These are phyloP conservation scores for Tinamus major DNA, from an alignment of 2,797 vertebrate genomes.

Conservation along the genomic window DNA sequence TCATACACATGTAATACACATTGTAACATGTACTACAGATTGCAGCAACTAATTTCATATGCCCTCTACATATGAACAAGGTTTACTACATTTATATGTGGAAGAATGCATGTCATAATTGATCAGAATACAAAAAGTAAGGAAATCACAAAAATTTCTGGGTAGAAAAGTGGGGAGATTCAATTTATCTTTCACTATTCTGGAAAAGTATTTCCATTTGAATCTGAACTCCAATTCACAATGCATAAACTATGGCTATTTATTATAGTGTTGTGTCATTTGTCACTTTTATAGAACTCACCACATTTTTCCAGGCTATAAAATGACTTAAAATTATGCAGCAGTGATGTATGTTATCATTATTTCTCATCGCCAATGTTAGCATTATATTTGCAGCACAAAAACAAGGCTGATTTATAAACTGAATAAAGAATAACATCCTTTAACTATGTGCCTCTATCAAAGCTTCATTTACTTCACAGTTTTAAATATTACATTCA, in stretches of 20 bases:
- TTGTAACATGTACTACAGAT: background rate
- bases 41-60: background rate
- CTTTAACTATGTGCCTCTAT: slow-evolving; percentile 60
- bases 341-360: slow-evolving; percentile 77
- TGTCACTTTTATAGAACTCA: slow-evolving; percentile 79
- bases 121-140: slow-evolving; percentile 61
- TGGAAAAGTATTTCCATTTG: slow-evolving; percentile 62
- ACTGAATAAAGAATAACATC: slow-evolving; percentile 76
- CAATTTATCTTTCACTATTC: slow-evolving; percentile 58
- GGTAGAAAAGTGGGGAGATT: slow-evolving; percentile 35
- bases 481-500: slow-evolving; percentile 63
- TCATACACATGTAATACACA: background rate
- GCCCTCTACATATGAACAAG: slow-evolving; percentile 21
- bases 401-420: slow-evolving; percentile 77
- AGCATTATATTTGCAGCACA: slow-evolving; percentile 71
- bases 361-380: slow-evolving; percentile 76
- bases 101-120: background rate
- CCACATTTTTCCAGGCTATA: slow-evolving; percentile 77
- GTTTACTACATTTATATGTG: background rate
- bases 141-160: slow-evolving; percentile 60
- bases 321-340: slow-evolving; percentile 78
- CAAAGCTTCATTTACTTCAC: slow-evolving; percentile 72
- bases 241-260: slow-evolving; percentile 73
- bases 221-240: slow-evolving; percentile 68
- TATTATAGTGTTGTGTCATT: slow-evolving; percentile 76